Evolutionary conservation across 2,888 invertebrate genomes (phyloP).

Genomic region (Drosophila paranaensis): DNA sequence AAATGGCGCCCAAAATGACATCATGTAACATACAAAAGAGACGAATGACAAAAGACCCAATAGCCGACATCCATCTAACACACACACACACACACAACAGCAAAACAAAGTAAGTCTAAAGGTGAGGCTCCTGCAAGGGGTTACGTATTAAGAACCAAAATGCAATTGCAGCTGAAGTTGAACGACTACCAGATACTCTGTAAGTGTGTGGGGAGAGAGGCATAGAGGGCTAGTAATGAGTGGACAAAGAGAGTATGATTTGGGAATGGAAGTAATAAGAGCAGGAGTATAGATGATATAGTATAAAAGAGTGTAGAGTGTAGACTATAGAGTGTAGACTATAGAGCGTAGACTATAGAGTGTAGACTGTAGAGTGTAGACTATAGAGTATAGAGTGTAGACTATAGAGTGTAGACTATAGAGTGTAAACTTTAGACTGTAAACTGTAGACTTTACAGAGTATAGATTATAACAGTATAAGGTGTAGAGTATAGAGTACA

Average conservation of each 20-base stretch:
- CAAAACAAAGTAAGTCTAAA: slow-evolving; percentile 12
- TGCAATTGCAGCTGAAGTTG: slow-evolving; percentile 19
- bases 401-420: background rate
- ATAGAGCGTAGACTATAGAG: background rate
- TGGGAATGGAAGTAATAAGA: background rate
- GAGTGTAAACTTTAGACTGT: background rate
- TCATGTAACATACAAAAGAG: slow-evolving; percentile 48
- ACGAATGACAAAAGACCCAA: slow-evolving; percentile 38
- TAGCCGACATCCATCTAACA: slow-evolving; percentile 35
- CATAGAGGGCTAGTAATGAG: background rate
- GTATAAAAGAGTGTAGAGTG: background rate
- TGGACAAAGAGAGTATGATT: too few species aligned
- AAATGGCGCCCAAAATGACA: slow-evolving; percentile 73
- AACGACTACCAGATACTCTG: slow-evolving; percentile 31
- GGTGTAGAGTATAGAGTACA: background rate
- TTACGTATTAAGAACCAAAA: slow-evolving; percentile 29
- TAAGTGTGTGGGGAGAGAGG: background rate
- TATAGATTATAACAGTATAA: too few species aligned
- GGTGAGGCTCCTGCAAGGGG: slow-evolving; percentile 57
- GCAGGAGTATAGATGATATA: background rate
- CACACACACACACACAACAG: background rate
- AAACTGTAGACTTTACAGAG: background rate
- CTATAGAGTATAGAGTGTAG: background rate
- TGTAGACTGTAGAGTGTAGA: background rate
- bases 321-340: background rate